Evolutionary conservation across 2,888 invertebrate genomes (phyloP).

Genomic region (Rhodophaea formosa): DNA sequence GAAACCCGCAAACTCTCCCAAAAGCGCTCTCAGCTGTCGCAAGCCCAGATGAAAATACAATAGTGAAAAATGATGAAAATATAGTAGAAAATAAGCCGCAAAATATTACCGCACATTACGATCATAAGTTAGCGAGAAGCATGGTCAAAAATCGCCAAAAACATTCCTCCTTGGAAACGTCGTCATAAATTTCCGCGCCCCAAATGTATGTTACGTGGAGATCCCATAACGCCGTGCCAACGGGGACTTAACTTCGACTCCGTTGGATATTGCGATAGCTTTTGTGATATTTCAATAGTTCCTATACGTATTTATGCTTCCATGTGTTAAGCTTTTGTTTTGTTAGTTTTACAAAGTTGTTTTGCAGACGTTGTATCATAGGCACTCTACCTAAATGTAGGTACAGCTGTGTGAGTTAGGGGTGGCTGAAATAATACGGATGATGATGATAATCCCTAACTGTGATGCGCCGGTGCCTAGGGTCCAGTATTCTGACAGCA

Average conservation of each 20-base stretch:
- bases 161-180: conserved; percentile 12
- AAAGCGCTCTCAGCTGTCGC: neutral
- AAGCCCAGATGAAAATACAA: neutral
- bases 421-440: too few relatives aligned
- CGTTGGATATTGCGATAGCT: conserved; percentile 4
- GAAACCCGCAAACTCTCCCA: neutral
- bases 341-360: neutral
- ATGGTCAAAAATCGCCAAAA: conserved; percentile 12
- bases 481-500: too few relatives aligned
- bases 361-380: too few relatives aligned
- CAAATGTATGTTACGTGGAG: conserved; percentile 5
- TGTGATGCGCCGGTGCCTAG: too few relatives aligned
- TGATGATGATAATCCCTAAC: too few relatives aligned
- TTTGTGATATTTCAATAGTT: neutral
- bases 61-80: too few relatives aligned
- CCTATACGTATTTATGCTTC: neutral
- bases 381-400: too few relatives aligned
- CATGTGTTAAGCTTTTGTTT: neutral
- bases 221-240: neutral
- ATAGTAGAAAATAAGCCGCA: too few relatives aligned
- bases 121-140: conserved; percentile 2
- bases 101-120: neutral
- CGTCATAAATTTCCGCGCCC: conserved; percentile 9
- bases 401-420: too few relatives aligned
- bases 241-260: neutral